Evolutionary conservation across 1,140 invertebrate genomes (phyloP).

Genomic region (Pomacea maculata): DNA sequence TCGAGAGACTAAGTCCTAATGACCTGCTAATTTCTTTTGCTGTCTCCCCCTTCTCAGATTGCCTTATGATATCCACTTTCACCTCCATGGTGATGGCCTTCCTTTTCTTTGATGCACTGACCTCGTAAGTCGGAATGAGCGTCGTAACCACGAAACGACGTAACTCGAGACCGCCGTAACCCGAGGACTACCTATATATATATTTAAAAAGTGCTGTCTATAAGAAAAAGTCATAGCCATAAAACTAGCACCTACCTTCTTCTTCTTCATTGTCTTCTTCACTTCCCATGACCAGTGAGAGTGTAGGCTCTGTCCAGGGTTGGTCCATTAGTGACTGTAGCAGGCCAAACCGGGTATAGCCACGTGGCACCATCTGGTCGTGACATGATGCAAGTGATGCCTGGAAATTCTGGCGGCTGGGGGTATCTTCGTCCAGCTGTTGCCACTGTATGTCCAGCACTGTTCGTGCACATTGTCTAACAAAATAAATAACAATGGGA

Average conservation of each 20-base stretch:
- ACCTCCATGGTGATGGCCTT: too few species aligned
- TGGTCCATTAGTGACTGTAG: slow-evolving; percentile 44
- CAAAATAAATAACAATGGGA: slow-evolving; percentile 8
- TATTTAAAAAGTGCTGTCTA: too few species aligned
- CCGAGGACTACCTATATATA: too few species aligned
- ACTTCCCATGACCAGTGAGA: slow-evolving; percentile 51
- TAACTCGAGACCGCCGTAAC: too few species aligned
- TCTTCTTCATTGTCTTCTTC: slow-evolving; percentile 44
- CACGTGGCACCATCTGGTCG: slow-evolving; percentile 33
- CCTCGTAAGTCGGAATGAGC: too few species aligned
- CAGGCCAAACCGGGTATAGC: slow-evolving; percentile 43
- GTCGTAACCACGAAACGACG: too few species aligned
- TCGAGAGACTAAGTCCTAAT: too few species aligned
- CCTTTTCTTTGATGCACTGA: too few species aligned
- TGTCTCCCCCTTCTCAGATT: too few species aligned
- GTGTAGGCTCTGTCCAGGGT: slow-evolving; percentile 44
- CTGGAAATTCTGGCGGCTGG: slow-evolving; percentile 43
- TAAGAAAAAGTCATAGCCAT: background rate
- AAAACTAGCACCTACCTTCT: slow-evolving; percentile 24
- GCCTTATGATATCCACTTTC: too few species aligned
- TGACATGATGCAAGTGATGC: slow-evolving; percentile 39
- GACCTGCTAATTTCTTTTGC: too few species aligned
- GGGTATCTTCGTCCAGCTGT: slow-evolving; percentile 44
- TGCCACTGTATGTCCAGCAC: slow-evolving; percentile 54
- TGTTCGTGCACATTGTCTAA: slow-evolving; percentile 45